phyloP scores from a whole-genome alignment of 2,888 invertebrate genomes.

The Aradus depressus region DNA sequence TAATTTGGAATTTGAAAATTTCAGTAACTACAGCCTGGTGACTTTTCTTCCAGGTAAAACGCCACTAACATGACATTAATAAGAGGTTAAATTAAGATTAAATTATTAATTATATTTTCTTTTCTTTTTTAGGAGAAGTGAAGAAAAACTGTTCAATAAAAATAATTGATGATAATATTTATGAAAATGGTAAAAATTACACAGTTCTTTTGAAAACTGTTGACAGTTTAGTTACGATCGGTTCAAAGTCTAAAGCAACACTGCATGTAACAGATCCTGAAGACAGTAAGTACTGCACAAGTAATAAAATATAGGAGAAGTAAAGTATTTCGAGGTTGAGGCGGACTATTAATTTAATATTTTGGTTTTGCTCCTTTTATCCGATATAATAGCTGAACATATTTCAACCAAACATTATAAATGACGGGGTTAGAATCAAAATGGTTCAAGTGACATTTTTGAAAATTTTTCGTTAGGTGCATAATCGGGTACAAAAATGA shows the following conservation, averaged over 20 bases:
- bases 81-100: too few relatives aligned
- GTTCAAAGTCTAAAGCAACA: constrained; percentile 14
- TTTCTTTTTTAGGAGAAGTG: constrained; percentile 15
- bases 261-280: constrained; percentile 16
- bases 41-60: background rate
- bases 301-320: too few relatives aligned
- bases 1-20: constrained; percentile 13
- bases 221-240: constrained; percentile 6
- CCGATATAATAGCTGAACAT: too few relatives aligned
- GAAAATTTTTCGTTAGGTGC: too few relatives aligned
- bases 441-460: too few relatives aligned
- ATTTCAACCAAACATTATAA: too few relatives aligned
- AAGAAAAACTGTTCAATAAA: constrained; percentile 16
- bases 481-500: too few relatives aligned
- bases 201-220: constrained; percentile 13
- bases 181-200: constrained; percentile 18
- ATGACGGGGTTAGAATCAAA: too few relatives aligned
- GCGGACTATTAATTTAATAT: too few relatives aligned
- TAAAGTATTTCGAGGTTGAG: too few relatives aligned
- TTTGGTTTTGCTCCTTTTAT: too few relatives aligned
- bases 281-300: constrained; percentile 13
- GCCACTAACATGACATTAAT: background rate
- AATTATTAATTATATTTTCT: background rate
- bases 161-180: constrained; percentile 15
- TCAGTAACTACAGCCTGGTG: constrained; percentile 8